Evolutionary conservation across 2,888 invertebrate species (phyloP), one percentile per base, ranked within the genome.

Genomic region (Pherbina coryleti): DNA sequence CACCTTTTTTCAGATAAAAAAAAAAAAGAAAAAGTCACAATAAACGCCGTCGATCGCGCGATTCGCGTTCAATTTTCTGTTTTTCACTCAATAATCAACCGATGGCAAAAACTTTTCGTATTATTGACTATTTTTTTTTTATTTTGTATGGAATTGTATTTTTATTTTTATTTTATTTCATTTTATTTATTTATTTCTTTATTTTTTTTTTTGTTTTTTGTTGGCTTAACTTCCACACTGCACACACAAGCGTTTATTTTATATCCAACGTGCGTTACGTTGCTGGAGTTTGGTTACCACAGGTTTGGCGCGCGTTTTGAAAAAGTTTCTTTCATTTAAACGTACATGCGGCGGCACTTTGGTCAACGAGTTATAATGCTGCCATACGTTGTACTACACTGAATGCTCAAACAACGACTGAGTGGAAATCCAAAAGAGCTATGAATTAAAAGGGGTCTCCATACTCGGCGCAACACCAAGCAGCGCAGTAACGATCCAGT

Each of bases 341-440:
- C 62, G 64, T 25, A 60, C 19, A 37, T 67, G 34, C 44, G 11
- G 44, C 37, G 44, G 19, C 49, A 31, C 31, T 64, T 17, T 14
- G 34, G 4, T n/a, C 34, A 31, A 34, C 44, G 11, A 44, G 14
- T 5, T 2, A 28, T 53, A 28, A 53, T 51, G 34, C 25, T 49
- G n/a, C 74, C 49, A 57, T 37, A 53, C 57, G 79, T 79, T 75
- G 77, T 81, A 76, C 77, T 82, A 83, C 79, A 79, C 77, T 81
- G 82, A 82, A 85, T 85, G 86, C 84, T 85, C 85, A 82, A 84
- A 86, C 86, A 85, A 85, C 84, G 85, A 88, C 88, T 88, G 87
- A 88, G 86, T 84, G 84, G 83, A 88, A 86, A 86, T 85, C 83
- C 84, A 83, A 85, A 85, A 84, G 84, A 84, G 81, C 86, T 82